Evolutionary conservation across 2,113 vertebrate genomes (phyloP).

Genomic region (Prolemur simus): DNA sequence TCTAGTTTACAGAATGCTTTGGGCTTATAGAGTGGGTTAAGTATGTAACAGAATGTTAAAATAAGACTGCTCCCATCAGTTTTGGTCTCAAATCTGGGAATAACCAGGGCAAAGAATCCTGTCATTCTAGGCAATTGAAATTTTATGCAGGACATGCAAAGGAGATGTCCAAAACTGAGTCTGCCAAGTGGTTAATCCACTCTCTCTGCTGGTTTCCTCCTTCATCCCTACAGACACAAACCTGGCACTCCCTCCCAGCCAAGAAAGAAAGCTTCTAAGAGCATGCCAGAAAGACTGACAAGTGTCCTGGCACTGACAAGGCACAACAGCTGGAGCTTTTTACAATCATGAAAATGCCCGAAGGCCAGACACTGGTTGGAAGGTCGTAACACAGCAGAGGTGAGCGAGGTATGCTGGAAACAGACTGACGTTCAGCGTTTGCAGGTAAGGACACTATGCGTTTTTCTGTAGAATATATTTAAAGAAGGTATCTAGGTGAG

Average conservation of each 20-base stretch:
- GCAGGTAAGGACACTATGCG: not conserved
- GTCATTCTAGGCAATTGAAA: not conserved
- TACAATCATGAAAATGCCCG: not conserved
- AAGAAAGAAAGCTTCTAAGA: not conserved
- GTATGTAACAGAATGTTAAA: not conserved
- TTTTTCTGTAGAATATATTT: not conserved
- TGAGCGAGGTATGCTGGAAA: not conserved
- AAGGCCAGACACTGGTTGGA: not conserved
- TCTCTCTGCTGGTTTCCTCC: not conserved
- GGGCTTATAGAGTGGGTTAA: not conserved
- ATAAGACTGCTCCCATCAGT: not conserved
- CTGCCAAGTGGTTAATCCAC: not conserved
- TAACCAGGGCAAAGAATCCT: not conserved
- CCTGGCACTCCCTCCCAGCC: not conserved
- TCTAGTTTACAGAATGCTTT: not conserved
- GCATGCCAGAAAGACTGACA: not conserved
- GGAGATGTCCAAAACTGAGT: not conserved
- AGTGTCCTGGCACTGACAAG: not conserved
- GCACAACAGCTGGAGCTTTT: accelerated
- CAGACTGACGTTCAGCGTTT: not conserved
- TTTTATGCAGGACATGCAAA: not conserved
- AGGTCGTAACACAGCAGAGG: not conserved
- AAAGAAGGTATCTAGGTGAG: not conserved
- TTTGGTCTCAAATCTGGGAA: not conserved
- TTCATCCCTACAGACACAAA: not conserved